These are phyloP conservation scores for Xanthia togata DNA, from an alignment of 2,888 invertebrate genomes.

Conservation along the genomic window DNA sequence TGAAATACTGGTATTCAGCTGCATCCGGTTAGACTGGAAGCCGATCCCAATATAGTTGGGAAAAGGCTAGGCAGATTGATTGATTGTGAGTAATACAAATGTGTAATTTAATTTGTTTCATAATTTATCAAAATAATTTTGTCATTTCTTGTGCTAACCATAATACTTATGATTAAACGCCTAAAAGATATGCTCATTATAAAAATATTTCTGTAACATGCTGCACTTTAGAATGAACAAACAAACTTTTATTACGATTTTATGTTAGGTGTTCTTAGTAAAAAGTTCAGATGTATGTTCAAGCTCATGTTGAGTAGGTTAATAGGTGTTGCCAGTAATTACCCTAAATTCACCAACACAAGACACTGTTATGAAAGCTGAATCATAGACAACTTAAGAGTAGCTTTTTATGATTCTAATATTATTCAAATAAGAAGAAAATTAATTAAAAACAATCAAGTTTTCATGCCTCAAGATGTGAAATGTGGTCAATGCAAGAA, in stretches of 20 bases:
- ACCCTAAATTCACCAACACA: conserved; percentile 51
- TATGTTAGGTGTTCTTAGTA: conserved; percentile 22
- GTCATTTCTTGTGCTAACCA: conserved; percentile 29
- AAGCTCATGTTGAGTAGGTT: conserved; percentile 55
- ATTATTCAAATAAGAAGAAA: neutral
- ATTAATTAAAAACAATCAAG: neutral
- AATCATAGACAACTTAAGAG: conserved; percentile 22
- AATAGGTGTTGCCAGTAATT: conserved; percentile 58
- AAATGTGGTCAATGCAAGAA: conserved; percentile 12
- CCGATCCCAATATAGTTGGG: too few species aligned
- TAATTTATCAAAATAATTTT: conserved; percentile 41
- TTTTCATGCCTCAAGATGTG: neutral
- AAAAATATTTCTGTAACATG: neutral
- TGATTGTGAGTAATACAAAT: too few species aligned
- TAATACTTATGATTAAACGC: conserved; percentile 5
- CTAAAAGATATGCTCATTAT: neutral
- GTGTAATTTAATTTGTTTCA: conserved; percentile 28
- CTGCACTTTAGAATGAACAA: neutral
- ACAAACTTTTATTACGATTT: neutral
- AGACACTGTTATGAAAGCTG: conserved; percentile 9
- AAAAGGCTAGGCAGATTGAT: too few species aligned
- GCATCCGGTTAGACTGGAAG: too few species aligned
- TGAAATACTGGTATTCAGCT: too few species aligned
- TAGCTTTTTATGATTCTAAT: neutral
- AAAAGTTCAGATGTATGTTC: conserved; percentile 14